These are phyloP conservation scores for Xylophagus ater DNA, from an alignment of 2,888 invertebrate genomes.

Conservation along the genomic window DNA sequence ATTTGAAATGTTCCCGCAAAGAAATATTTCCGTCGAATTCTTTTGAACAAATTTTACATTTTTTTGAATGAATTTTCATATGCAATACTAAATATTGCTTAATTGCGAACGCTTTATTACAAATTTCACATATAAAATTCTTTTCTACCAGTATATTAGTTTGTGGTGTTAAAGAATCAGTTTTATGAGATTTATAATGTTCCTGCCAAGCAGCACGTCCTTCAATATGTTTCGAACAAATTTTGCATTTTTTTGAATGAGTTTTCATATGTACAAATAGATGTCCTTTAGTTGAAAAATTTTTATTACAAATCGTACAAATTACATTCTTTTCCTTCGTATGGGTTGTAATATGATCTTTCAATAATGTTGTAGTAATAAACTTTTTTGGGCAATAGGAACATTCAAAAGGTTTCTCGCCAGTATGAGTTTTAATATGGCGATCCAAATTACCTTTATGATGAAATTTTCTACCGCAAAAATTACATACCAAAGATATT, in stretches of 20 bases:
- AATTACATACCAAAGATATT: conserved; percentile 9
- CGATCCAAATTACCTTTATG: conserved; percentile 10
- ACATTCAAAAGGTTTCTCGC: conserved; percentile 11
- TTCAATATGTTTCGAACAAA: too few relatives aligned
- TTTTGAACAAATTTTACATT: too few relatives aligned
- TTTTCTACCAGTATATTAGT: too few relatives aligned
- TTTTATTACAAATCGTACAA: conserved; percentile 11
- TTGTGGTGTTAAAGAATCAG: too few relatives aligned
- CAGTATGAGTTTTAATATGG: conserved; percentile 12
- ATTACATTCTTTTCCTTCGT: conserved; percentile 13
- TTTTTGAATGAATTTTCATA: too few relatives aligned
- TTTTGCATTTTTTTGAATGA: conserved; percentile 15
- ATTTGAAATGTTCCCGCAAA: too few relatives aligned
- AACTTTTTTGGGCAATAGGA: conserved; percentile 12
- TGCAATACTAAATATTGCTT: too few relatives aligned
- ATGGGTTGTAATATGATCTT: conserved; percentile 13
- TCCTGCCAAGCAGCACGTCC: too few relatives aligned
- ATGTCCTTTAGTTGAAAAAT: conserved; percentile 11
- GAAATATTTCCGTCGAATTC: too few relatives aligned
- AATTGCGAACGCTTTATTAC: too few relatives aligned
- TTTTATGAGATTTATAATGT: too few relatives aligned
- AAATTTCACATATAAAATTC: too few relatives aligned
- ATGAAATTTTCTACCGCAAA: conserved; percentile 11
- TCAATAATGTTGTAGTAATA: conserved; percentile 8
- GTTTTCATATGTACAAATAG: conserved; percentile 10